These are phyloP conservation scores for Bos javanicus DNA, from an alignment of 2,113 vertebrate species.

Conservation along the genomic window DNA sequence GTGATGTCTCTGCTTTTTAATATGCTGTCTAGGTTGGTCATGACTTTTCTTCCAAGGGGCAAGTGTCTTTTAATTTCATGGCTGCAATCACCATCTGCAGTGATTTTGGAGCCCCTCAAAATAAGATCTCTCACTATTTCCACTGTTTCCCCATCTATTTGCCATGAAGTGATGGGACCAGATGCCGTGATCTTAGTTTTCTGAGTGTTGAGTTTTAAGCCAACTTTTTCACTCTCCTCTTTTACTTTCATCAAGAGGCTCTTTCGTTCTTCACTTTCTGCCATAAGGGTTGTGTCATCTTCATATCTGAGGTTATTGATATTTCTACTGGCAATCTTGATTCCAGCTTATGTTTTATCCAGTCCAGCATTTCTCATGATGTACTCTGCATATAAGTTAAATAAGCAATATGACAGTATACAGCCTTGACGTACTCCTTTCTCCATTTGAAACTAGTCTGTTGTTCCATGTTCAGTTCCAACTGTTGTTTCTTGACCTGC, in stretches of 20 bases:
- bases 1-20: background rate
- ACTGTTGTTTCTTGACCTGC: background rate
- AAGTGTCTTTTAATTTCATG: background rate
- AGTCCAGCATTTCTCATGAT: background rate
- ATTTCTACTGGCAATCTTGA: background rate
- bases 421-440: background rate
- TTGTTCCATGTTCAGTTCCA: background rate
- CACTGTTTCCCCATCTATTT: background rate
- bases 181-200: background rate
- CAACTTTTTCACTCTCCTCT: background rate
- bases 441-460: background rate
- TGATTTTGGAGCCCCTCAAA: background rate
- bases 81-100: background rate
- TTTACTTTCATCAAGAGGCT: background rate
- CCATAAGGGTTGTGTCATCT: background rate
- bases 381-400: background rate
- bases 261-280: background rate
- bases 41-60: background rate
- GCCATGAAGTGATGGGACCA: background rate
- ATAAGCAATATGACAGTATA: background rate
- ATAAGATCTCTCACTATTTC: background rate
- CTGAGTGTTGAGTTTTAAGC: background rate
- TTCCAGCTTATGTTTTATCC: background rate
- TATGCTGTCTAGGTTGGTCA: background rate
- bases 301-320: background rate